Conservation (phyloP, 2,797 vertebrate species). For the Dendrocincla fuliginosa region DNA sequence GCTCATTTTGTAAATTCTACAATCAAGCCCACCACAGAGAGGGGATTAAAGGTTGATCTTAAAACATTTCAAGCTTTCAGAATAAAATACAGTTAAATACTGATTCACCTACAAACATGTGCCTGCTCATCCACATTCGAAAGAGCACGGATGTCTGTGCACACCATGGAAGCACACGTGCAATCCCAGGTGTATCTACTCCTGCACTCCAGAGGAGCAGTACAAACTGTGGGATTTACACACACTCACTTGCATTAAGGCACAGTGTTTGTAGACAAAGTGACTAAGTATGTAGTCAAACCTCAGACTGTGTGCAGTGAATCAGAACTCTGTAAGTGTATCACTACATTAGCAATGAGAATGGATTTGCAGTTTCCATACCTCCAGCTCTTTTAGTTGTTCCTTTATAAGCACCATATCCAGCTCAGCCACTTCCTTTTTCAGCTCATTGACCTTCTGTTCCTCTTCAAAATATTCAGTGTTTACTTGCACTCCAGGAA, state of each 20-base stretch:
- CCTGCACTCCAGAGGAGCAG: not conserved
- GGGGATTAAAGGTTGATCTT: not conserved
- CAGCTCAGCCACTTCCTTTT: constrained; percentile 81
- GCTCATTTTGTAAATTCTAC: constrained; percentile 76
- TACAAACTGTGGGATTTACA: not conserved
- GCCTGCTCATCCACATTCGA: not conserved
- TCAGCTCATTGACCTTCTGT: constrained; percentile 79
- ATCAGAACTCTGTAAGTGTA: not conserved
- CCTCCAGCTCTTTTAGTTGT: constrained; percentile 88
- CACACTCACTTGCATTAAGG: not conserved
- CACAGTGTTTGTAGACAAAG: not conserved
- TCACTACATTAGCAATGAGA: constrained; percentile 13
- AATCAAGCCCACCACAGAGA: not conserved
- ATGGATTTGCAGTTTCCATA: constrained; percentile 70
- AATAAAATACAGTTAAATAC: not conserved
- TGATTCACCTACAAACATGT: not conserved
- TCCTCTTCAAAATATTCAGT: constrained; percentile 75
- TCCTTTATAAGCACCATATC: constrained; percentile 79
- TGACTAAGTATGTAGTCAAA: not conserved
- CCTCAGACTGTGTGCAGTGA: not conserved
- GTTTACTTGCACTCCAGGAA: constrained; percentile 70
- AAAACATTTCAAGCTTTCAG: not conserved
- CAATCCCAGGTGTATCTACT: not conserved
- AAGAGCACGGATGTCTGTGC: rapidly evolving
- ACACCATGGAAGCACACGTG: rapidly evolving